Base-by-base conservation (phyloP, 2,797 vertebrate genomes). In the Phylloscopus collybita region DNA sequence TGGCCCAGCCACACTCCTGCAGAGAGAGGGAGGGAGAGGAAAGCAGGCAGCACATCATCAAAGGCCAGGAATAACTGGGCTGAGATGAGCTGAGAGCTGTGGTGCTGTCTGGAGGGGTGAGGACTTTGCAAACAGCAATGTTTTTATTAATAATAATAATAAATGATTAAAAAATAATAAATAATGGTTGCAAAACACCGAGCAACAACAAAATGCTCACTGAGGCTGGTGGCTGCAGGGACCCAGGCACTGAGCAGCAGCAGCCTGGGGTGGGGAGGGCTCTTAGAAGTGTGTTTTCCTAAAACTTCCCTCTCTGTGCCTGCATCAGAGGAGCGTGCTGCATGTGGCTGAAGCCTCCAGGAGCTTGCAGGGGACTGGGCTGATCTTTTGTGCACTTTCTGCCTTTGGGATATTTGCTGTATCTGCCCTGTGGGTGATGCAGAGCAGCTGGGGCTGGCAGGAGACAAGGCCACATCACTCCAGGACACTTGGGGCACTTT, bases 401-500 rank as follows among this genome's bases (percentile, higher is more conserved):
- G 66, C 47, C 47, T 47, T 60, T 1, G 3, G 56, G 64, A 5
- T 65, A 4, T 61, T 80, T 51, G 44, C 65, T 67, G 2, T 32
- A 8, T 45, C 23, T 0, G 0, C 56, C 16, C 36, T 14, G 11
- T 14, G 11, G 36, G 27, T 3, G 17, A 34, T 5, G 4, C 1
- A 1, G 45, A 51, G 45, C 54, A 29, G 54, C 87, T 92, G 88
- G 62, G 30, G 26, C 71, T 30, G 45, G 44, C 18, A 57, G 56
- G 57, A 66, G 49, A 80, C 56, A 32, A 34, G 60, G 30, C 18
- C 9, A 32, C 44, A 4, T 75, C 7, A 0, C 45, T 42, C 3
- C 0, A 0, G 9, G 21, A 11, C 4, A 4, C 36, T 3, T 5
- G 5, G n/a, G 30, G 61, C 34, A 16, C 40, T 72, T 82, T 26